Evolutionary conservation across 2,888 invertebrate genomes (phyloP), one percentile per base, ranked within the genome.

Genomic region (Xestia rhomboidea): DNA sequence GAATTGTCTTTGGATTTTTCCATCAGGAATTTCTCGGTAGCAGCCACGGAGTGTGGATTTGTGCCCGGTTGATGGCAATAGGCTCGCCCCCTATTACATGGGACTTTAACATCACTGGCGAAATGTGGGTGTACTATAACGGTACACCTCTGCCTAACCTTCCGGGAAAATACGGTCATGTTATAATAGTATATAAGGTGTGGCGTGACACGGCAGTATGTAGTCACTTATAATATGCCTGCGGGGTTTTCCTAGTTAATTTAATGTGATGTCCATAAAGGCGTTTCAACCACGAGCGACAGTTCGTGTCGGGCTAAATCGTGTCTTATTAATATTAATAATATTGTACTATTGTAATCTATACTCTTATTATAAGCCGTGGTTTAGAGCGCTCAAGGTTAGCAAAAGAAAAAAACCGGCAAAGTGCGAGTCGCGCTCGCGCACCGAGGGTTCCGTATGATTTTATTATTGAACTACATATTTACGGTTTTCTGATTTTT

Each of bases 261-360:
- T 64, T 18, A 64, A 27, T 15, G 24, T 27, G 41, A 64, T 13
- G 7, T 30, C 7, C 54, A 38, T 24, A 34, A 49, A 27, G 72
- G 82, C 82, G 76, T 85, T 38, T 44, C 2, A 54, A 81, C 85
- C 75, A 82, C 82, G 82, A 75, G 72, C 86, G 51, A 51, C 49
- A 74, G 83, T 87, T 87, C 83, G 87, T 83, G 83, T 80, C 87
- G 87, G 93, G 93, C 92, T 92, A 91, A 93, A 88, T 86, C 84
- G 93, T 93, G 93, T 93, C 93, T 93, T 93, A 93, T 91, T 93
- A 93, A 91, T 88, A 79, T 90, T 87, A 89, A 86, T 86, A 72
- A 76, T 81, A 81, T 84, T 85, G 84, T 86, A 82, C 63, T 79
- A 81, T 81, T 84, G 79, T 83, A 89, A 78, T 83, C 79, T 76